Percentiles rank a stretch among this genome's conserved stretches.
phyloP scores from a whole-genome alignment of 1,140 invertebrate genomes.

The Caenorhabditis tropicalis region DNA sequence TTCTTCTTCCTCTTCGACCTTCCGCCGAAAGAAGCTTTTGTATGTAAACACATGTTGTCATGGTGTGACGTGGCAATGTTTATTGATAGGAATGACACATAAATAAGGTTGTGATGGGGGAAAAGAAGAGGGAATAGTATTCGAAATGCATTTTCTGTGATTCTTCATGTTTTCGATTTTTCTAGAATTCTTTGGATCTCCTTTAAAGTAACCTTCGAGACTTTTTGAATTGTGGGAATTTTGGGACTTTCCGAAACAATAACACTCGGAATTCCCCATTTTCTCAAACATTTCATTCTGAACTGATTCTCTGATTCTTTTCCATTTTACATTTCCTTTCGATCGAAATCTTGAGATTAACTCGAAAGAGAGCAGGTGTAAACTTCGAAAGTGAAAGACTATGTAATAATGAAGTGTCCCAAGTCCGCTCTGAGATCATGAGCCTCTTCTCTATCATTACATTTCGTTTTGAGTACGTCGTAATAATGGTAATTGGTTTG shows the following conservation, averaged over 20 bases:
- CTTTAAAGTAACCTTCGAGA: too few relatives aligned
- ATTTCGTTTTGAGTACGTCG: neutral
- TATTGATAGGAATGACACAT: neutral
- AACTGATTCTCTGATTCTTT: too few relatives aligned
- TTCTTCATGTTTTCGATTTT: too few relatives aligned
- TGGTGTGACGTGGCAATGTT: slow-evolving; percentile 25
- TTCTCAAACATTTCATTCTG: too few relatives aligned
- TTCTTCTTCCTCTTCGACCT: neutral
- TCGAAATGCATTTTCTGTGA: neutral
- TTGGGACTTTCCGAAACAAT: too few relatives aligned
- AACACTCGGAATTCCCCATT: too few relatives aligned
- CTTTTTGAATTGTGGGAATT: too few relatives aligned
- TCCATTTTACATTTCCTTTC: neutral
- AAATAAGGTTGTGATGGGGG: too few relatives aligned
- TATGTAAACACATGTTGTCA: slow-evolving; percentile 28
- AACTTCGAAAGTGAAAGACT: neutral
- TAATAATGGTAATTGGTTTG: slow-evolving; percentile 38
- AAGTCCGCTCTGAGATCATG: neutral
- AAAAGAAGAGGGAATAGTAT: neutral
- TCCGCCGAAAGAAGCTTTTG: neutral
- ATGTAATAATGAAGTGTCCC: neutral
- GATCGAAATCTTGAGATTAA: neutral
- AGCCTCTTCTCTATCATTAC: neutral
- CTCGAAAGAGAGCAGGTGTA: slow-evolving; percentile 5
- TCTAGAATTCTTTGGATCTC: too few relatives aligned